Evolutionary conservation across 2,113 vertebrate genomes (phyloP).

Genomic region (Chamaetylas fuelleborni): DNA sequence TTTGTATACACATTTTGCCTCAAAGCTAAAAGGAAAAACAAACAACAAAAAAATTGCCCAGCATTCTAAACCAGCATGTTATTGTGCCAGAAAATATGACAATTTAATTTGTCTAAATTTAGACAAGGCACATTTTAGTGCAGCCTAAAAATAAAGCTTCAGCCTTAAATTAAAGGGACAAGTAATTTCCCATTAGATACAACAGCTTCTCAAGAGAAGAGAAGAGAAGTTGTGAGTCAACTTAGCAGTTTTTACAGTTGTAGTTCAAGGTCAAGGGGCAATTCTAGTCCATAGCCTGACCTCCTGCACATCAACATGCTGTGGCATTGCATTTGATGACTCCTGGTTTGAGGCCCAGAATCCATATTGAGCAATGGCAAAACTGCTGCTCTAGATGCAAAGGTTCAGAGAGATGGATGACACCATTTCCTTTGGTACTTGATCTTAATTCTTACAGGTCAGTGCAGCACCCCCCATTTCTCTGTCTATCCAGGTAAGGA

Average conservation of each 20-base stretch:
- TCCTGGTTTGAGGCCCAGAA: neutral
- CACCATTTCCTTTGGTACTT: neutral
- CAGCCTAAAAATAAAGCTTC: neutral
- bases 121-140: neutral
- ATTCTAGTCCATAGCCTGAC: neutral
- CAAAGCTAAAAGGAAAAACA: slow-evolving; percentile 11
- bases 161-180: neutral
- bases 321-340: neutral
- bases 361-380: neutral
- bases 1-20: neutral
- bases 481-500: neutral
- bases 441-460: neutral
- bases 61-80: neutral
- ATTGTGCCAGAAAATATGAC: neutral
- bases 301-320: neutral
- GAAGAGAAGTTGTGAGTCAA: neutral
- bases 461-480: neutral
- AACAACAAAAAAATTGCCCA: neutral
- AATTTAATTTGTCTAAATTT: slow-evolving; percentile 30
- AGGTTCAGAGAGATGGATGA: neutral
- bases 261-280: neutral
- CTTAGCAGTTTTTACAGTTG: neutral
- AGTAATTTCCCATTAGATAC: neutral
- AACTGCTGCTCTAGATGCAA: neutral
- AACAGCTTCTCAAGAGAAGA: neutral